Percentiles rank a stretch among this genome's conserved stretches.
Conservation (phyloP, 2,888 invertebrate genomes). For the Alloscopus bannaensis region DNA sequence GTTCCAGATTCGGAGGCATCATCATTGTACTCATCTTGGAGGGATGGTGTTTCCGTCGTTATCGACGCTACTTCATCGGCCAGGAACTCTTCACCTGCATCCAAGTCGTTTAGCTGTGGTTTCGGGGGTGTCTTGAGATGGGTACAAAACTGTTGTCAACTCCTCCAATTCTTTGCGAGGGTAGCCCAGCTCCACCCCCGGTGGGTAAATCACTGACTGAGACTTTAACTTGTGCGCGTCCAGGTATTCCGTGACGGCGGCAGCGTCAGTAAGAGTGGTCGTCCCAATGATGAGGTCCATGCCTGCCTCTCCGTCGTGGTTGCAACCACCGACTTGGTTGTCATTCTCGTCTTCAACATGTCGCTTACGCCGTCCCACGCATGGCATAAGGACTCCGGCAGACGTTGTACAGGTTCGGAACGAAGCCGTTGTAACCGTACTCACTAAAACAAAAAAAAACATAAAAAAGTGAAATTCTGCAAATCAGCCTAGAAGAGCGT, state of each 20-base stretch:
- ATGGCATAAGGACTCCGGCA: slow-evolving; percentile 41
- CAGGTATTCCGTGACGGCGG: slow-evolving; percentile 50
- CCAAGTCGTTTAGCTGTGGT: background rate
- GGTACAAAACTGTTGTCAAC: slow-evolving; percentile 47
- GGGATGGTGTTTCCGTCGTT: slow-evolving; percentile 44
- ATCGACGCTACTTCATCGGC: slow-evolving; percentile 1
- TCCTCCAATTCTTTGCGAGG: background rate
- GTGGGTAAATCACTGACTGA: slow-evolving; percentile 54
- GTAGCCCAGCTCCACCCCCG: background rate
- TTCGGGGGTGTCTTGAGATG: slow-evolving; percentile 56
- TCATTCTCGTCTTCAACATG: background rate
- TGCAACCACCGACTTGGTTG: background rate
- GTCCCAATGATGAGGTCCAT: slow-evolving; percentile 53
- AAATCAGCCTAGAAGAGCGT: too few relatives aligned
- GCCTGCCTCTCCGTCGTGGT: slow-evolving; percentile 45
- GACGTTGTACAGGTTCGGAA: slow-evolving; percentile 63
- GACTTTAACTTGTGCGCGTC: slow-evolving; percentile 38
- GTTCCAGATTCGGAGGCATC: background rate
- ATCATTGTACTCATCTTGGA: background rate
- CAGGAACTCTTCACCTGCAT: background rate
- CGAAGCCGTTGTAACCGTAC: slow-evolving; percentile 59
- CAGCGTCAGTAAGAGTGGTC: slow-evolving; percentile 58
- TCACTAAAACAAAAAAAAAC: slow-evolving; percentile 46
- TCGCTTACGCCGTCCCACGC: slow-evolving; percentile 56
- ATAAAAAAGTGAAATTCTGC: background rate